Base-by-base conservation (phyloP, 1,140 invertebrate genomes). In the Drosophila yakuba region DNA sequence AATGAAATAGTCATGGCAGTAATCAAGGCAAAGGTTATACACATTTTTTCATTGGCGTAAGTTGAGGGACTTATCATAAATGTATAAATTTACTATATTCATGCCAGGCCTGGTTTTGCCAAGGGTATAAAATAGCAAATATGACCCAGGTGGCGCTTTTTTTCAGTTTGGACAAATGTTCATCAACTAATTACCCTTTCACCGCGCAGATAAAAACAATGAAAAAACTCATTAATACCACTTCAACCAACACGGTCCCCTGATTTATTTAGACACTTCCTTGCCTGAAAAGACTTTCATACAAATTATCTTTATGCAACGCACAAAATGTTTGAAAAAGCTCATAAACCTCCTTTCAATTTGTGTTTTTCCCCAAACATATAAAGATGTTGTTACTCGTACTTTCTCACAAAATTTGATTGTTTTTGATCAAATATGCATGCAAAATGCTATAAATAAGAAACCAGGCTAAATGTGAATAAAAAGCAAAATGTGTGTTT, bases 381-480 rank as follows among this genome's bases (percentile, higher is more conserved):
- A 54, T 64, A 23, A 57, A 69, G 51, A 57, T 48, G 67, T 48
- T 20, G 41, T 56, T 35, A 17, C 51, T 39, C 36, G 20, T 71
- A 58, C 51, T 71, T 58, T 71, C 36, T 36, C 15, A 41, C 41
- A 71, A 32, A 50, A 58, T 71, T 71, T 71, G 38, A 71, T 72
- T 72, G 68, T 72, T 72, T 71, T 71, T 72, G 66, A 71, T 72
- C 52, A 72, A 71, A 72, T 71, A 72, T 71, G 68, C 52, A 71
- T 58, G 68, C 51, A 58, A 72, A 72, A 71, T 50, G 51, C 51
- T 71, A 58, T 41, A 71, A 71, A 71, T 41, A 58, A 71, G 17
- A 44, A 69, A 48, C 64, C 23, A 20, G 20, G 20, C 11, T n/a
- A 57, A 47, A 69, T 36, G 41, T 47, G 17, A 57, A 44, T 32